Conservation (phyloP, 2,888 invertebrate genomes). For the Gerris lacustris region DNA sequence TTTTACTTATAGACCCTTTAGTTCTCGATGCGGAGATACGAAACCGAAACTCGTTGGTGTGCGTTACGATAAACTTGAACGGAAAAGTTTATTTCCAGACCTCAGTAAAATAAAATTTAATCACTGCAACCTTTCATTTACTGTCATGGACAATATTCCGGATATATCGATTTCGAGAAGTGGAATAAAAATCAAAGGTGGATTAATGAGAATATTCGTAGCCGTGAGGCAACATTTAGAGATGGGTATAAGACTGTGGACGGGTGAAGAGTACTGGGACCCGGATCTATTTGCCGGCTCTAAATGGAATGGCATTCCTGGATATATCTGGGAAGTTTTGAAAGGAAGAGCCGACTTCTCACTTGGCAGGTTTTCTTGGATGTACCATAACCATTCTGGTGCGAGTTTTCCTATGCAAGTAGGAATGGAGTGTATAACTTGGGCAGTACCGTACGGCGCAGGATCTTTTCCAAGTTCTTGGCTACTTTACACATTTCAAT, state of each 20-base stretch:
- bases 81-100: background rate
- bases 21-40: background rate
- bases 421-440: slow-evolving; percentile 32
- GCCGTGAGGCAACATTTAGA: background rate
- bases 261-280: background rate
- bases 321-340: slow-evolving; percentile 10
- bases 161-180: slow-evolving; percentile 24
- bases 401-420: slow-evolving; percentile 29
- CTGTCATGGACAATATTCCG: slow-evolving; percentile 27
- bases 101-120: background rate
- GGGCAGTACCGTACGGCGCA: slow-evolving; percentile 31
- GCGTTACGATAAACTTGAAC: background rate
- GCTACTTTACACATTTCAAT: slow-evolving; percentile 30
- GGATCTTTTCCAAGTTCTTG: slow-evolving; percentile 31
- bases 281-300: background rate
- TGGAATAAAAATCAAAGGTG: slow-evolving; percentile 14
- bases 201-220: background rate
- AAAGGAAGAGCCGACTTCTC: slow-evolving; percentile 28
- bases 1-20: background rate
- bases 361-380: slow-evolving; percentile 30
- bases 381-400: slow-evolving; percentile 28
- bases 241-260: background rate
- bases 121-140: slow-evolving; percentile 17
- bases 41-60: background rate
- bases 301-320: background rate